Conservation (phyloP, 1,140 invertebrate genomes). For the Halotydeus destructor region DNA sequence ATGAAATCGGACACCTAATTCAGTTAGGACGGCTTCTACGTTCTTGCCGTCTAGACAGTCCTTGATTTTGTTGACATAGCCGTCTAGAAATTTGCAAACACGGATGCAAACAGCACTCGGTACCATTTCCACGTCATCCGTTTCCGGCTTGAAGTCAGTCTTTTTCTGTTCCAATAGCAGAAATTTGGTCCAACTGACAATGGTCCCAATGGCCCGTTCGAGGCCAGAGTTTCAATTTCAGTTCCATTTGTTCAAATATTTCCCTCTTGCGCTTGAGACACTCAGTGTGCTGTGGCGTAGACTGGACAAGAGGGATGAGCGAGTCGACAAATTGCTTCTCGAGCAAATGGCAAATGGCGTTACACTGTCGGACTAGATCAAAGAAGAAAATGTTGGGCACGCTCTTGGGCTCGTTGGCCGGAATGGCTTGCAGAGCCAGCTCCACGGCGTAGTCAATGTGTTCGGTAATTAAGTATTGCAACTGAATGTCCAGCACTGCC, state of each 20-base stretch:
- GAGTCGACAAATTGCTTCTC: slow-evolving; percentile 84
- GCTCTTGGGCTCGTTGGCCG: slow-evolving; percentile 59
- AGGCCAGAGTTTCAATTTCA: slow-evolving; percentile 69
- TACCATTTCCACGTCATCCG: slow-evolving; percentile 26
- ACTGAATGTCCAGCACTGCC: slow-evolving; percentile 61
- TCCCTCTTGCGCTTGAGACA: slow-evolving; percentile 68
- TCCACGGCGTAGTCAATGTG: slow-evolving; percentile 93
- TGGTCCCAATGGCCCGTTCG: slow-evolving; percentile 59
- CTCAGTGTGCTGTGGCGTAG: slow-evolving; percentile 63
- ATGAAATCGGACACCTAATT: slow-evolving; percentile 74
- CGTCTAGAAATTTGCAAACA: slow-evolving; percentile 62
- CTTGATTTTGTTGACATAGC: slow-evolving; percentile 52
- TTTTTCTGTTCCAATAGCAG: slow-evolving; percentile 89
- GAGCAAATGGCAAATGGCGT: slow-evolving; percentile 80
- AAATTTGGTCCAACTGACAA: slow-evolving; percentile 73
- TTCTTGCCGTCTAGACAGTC: slow-evolving; percentile 81
- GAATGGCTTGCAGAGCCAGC: slow-evolving; percentile 61
- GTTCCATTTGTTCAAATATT: slow-evolving; percentile 66
- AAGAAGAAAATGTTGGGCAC: slow-evolving; percentile 82
- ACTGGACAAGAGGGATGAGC: slow-evolving; percentile 67
- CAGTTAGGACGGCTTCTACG: slow-evolving; percentile 57
- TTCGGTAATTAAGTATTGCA: slow-evolving; percentile 67
- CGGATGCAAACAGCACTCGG: slow-evolving; percentile 36
- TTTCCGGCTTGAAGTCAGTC: slow-evolving; percentile 82
- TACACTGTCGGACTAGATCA: slow-evolving; percentile 77